phyloP scores from a whole-genome alignment of 2,888 invertebrate species.

The Apotomis betuletana region DNA sequence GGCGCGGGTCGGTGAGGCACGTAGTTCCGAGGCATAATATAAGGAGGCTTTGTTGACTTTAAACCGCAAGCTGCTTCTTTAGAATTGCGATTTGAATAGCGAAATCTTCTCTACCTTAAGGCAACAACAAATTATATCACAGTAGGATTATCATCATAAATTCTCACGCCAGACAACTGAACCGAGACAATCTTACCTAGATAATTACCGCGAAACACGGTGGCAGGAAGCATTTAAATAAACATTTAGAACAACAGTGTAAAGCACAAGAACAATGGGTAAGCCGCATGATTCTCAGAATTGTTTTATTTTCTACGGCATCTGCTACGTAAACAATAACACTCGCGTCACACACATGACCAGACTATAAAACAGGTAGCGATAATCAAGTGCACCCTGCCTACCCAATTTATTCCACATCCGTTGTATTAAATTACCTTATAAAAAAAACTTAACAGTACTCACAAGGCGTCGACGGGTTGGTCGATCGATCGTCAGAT shows the following conservation, averaged over 20 bases:
- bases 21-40: conserved; percentile 5
- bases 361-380: conserved; percentile 78
- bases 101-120: conserved; percentile 10
- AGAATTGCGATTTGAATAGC: conserved; percentile 7
- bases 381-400: conserved; percentile 74
- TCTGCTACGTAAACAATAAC: conserved; percentile 65
- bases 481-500: conserved; percentile 70
- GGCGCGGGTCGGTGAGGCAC: conserved; percentile 9
- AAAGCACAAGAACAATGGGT: conserved; percentile 67
- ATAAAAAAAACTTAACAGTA: conserved; percentile 67
- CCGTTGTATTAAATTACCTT: conserved; percentile 80
- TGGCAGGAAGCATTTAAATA: conserved; percentile 69
- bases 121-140: conserved; percentile 5
- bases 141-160: conserved; percentile 34
- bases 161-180: conserved; percentile 30
- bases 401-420: conserved; percentile 82
- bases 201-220: conserved; percentile 71
- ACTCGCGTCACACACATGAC: conserved; percentile 60
- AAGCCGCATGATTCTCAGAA: conserved; percentile 71
- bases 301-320: conserved; percentile 63
- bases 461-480: conserved; percentile 74
- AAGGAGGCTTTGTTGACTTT: conserved; percentile 23
- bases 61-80: conserved; percentile 31
- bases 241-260: conserved; percentile 56
- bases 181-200: conserved; percentile 53